These are phyloP conservation scores for Caenorhabditis parvicauda DNA, from an alignment of 2,888 invertebrate species.

Conservation along the genomic window DNA sequence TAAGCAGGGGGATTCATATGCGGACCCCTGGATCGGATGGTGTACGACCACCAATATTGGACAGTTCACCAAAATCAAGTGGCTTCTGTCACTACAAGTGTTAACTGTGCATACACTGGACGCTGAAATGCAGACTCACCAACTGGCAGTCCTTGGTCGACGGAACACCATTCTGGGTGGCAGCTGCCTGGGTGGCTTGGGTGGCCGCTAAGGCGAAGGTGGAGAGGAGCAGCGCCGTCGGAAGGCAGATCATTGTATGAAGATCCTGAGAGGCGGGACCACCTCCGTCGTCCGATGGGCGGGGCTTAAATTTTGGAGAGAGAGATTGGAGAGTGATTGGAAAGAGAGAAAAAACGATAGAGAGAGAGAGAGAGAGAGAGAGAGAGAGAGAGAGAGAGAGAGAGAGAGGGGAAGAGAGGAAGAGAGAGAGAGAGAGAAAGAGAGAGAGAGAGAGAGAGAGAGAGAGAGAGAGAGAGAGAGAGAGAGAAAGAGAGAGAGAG, in stretches of 20 bases:
- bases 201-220: slow-evolving; percentile 7
- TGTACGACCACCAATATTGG: no score
- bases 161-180: slow-evolving; percentile 1
- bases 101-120: no score
- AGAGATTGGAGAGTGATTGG: slow-evolving; percentile 5
- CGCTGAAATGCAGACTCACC: no score
- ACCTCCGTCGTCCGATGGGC: no score
- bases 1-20: no score
- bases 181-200: slow-evolving; percentile 7
- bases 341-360: slow-evolving; percentile 4
- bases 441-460: no score
- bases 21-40: no score
- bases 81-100: no score
- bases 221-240: slow-evolving; percentile 14
- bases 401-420: background rate
- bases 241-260: slow-evolving; percentile 22
- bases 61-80: no score
- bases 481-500: no score
- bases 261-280: background rate
- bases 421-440: no score
- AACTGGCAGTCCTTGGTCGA: slow-evolving; percentile 25
- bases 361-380: background rate
- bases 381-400: background rate
- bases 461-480: no score
- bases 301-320: background rate